phyloP scores from a whole-genome alignment of 2,888 invertebrate genomes.

The Yponomeuta evonymella region DNA sequence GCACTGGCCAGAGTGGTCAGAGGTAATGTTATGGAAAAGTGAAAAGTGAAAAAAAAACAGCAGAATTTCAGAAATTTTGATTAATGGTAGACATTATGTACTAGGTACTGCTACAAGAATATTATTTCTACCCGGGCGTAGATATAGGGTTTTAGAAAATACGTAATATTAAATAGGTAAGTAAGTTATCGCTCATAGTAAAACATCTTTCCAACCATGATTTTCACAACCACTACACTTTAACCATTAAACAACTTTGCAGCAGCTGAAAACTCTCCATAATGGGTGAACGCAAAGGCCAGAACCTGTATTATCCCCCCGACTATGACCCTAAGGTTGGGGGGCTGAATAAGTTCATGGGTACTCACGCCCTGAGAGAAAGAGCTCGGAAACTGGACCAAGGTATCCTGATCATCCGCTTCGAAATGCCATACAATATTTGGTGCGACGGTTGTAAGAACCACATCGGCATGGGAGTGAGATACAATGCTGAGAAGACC shows the following conservation, averaged over 20 bases:
- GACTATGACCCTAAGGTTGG: constrained; percentile 98
- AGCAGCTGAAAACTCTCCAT: constrained; percentile 33
- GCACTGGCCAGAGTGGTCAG: too few species aligned
- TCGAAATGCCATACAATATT: constrained; percentile 99
- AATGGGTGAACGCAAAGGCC: constrained; percentile 99
- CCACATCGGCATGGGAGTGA: constrained; percentile 99
- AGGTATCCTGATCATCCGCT: constrained; percentile 96
- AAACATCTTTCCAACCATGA: neutral
- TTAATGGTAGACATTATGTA: too few species aligned
- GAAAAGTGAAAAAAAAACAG: too few species aligned
- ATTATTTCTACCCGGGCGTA: too few species aligned
- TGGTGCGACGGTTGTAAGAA: constrained; percentile 99
- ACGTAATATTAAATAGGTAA: neutral
- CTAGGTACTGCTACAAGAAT: too few species aligned
- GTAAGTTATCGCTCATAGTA: neutral
- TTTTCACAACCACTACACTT: neutral
- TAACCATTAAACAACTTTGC: neutral
- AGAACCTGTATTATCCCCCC: constrained; percentile 98
- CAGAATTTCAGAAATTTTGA: too few species aligned
- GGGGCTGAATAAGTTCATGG: constrained; percentile 94
- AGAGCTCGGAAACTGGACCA: constrained; percentile 95
- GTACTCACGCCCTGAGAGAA: constrained; percentile 96
- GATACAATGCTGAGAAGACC: constrained; percentile 96
- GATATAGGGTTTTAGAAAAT: neutral
- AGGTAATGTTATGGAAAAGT: too few species aligned